These are phyloP conservation scores for Bemisia tabaci DNA, from an alignment of 1,140 invertebrate genomes.

Conservation along the genomic window DNA sequence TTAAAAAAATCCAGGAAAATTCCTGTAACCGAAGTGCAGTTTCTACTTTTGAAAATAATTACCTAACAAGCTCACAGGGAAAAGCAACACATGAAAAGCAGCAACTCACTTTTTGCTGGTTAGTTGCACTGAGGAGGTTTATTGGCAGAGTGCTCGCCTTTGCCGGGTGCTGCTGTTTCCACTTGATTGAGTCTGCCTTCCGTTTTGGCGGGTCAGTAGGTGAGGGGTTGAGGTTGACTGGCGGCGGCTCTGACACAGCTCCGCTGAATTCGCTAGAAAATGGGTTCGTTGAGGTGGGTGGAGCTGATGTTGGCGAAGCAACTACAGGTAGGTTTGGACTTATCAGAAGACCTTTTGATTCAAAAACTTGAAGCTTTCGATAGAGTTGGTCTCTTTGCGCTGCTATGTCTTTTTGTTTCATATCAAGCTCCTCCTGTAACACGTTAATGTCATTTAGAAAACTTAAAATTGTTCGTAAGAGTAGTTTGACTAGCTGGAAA, in stretches of 20 bases:
- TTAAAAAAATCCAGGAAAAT: too few species aligned
- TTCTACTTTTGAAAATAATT: too few species aligned
- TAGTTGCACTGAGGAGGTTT: constrained; percentile 65
- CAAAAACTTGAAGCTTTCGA: constrained; percentile 60
- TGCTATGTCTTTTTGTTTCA: constrained; percentile 65
- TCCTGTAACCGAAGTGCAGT: too few species aligned
- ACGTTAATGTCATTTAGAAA: too few species aligned
- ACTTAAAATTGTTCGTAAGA: too few species aligned
- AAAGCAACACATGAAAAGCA: too few species aligned
- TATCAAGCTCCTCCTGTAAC: constrained; percentile 44
- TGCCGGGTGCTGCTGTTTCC: constrained; percentile 21
- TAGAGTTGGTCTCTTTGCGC: constrained; percentile 78
- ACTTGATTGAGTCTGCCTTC: constrained; percentile 22
- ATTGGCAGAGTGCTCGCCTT: constrained; percentile 37
- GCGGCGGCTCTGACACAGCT: constrained; percentile 4
- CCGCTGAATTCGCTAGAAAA: not conserved
- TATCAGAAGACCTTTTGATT: constrained; percentile 49
- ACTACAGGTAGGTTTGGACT: constrained; percentile 23
- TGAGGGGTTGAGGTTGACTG: constrained; percentile 20
- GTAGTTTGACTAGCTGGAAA: too few species aligned
- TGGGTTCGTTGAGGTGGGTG: constrained; percentile 9
- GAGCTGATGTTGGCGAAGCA: constrained; percentile 13
- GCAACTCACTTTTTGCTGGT: constrained; percentile 56
- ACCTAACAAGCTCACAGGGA: too few species aligned
- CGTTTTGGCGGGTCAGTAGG: constrained; percentile 21